Evolutionary conservation across 2,888 invertebrate species (phyloP).

Genomic region (Eupithecia subfuscata): DNA sequence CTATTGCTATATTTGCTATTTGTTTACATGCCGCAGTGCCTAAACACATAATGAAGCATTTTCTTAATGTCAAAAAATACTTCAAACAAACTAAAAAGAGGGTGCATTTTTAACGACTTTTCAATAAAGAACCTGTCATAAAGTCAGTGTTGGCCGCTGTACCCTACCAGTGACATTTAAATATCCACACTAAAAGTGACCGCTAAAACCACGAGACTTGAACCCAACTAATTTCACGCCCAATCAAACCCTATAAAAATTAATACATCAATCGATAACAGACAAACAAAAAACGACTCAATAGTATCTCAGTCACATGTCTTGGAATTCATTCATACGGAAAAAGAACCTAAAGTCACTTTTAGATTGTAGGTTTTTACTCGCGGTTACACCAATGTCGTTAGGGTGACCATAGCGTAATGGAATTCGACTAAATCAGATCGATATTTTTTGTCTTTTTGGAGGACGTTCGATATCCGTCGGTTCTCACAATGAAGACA

Average conservation of each 20-base stretch:
- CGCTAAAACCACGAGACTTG: slow-evolving; percentile 70
- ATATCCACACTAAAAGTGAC: slow-evolving; percentile 77
- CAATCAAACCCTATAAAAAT: slow-evolving; percentile 78
- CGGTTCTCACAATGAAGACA: slow-evolving; percentile 82
- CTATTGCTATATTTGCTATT: no score
- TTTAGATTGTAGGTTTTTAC: slow-evolving; percentile 72
- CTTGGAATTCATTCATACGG: slow-evolving; percentile 57
- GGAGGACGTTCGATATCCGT: slow-evolving; percentile 59
- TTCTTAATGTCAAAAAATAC: no score
- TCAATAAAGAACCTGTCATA: slow-evolving; percentile 68
- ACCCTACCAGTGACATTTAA: slow-evolving; percentile 73
- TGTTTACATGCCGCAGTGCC: not conserved
- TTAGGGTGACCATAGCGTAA: slow-evolving; percentile 71
- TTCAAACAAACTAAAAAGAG: no score
- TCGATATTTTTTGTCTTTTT: slow-evolving; percentile 60
- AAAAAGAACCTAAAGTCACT: slow-evolving; percentile 68
- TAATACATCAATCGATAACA: slow-evolving; percentile 72
- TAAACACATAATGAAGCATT: slow-evolving; percentile 62
- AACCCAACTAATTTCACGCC: slow-evolving; percentile 78
- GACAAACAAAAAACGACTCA: slow-evolving; percentile 65
- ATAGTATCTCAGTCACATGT: slow-evolving; percentile 49
- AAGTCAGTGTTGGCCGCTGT: slow-evolving; percentile 62
- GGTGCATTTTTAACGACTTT: slow-evolving; percentile 41
- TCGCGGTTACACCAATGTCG: slow-evolving; percentile 74
- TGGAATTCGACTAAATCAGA: slow-evolving; percentile 73